Evolutionary conservation across 2,797 vertebrate species (phyloP), one percentile per base, ranked within the genome.

Genomic region (Myripristis jacobus): DNA sequence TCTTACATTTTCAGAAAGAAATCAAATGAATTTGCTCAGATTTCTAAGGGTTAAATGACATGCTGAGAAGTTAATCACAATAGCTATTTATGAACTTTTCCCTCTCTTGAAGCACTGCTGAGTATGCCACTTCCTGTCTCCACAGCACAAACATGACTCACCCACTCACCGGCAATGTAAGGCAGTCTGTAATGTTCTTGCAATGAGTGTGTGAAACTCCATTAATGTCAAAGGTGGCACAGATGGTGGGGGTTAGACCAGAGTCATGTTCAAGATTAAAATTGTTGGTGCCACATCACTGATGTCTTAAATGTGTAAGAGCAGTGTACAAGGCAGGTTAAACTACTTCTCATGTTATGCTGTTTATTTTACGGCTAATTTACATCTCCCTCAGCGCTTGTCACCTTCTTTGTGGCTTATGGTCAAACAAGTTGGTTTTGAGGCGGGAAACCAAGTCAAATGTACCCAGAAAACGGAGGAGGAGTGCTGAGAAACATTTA

Each of bases 81-180:
- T 10, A 7, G 8, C 36, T 2, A 11, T 38, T 38, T 38, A 18
- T 44, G 19, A 75, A 73, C 60, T 68, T 54, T 38, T 7, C 29
- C 70, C 64, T 36, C 10, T 24, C 54, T 71, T 48, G 24, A 19
- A 72, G 70, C 53, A 66, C 18, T 31, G 43, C 73, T 67, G 70
- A 82, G 66, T 75, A 51, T 68, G 74, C 25, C 43, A 72, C 81
- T 91, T 92, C 85, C 88, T 88, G 81, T 80, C 19, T 74, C 0
- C 1, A 60, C 21, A 56, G 13, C 75, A 77, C 64, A 80, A 64
- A 63, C 52, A n/a, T 81, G 83, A 86, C 38, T 91, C 81, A 77
- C 10, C 69, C 72, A 66, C 66, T 78, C 52, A 76, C 70, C 79
- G 51, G 18, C 61, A 24, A 72, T 65, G 70, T 73, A 74, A 66